Evolutionary conservation across 1,140 invertebrate species (phyloP).

Genomic region (Maniola jurtina): DNA sequence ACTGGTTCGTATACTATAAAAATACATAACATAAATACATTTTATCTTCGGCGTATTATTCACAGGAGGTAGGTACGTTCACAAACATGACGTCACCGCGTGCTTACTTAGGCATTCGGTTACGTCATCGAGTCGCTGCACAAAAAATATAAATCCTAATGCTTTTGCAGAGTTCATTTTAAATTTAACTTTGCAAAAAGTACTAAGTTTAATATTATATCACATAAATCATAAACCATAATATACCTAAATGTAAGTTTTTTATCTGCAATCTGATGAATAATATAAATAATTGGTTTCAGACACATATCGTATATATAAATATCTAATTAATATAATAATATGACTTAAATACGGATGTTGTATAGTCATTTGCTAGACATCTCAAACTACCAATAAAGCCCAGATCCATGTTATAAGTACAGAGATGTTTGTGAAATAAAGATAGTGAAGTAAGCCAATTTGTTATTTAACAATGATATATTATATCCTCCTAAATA

Average conservation of each 20-base stretch:
- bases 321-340: background rate
- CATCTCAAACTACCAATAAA: background rate
- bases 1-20: conserved; percentile 1
- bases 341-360: background rate
- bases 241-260: background rate
- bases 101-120: conserved; percentile 41
- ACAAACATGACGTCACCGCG: conserved; percentile 56
- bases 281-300: no score
- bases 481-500: conserved; percentile 5
- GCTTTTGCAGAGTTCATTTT: background rate
- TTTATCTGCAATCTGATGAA: background rate
- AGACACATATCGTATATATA: no score
- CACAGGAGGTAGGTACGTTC: conserved; percentile 19
- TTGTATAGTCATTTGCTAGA: background rate
- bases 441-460: conserved; percentile 2
- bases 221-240: background rate
- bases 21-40: background rate
- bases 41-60: conserved; percentile 6
- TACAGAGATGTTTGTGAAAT: background rate
- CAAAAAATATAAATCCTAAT: conserved; percentile 6
- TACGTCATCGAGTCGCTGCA: conserved; percentile 49
- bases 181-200: background rate
- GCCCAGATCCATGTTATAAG: background rate
- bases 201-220: background rate
- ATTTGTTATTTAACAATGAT: conserved; percentile 12